A percentile compares a stretch with the other conserved stretches of the same genome.
Evolutionary conservation across 1,140 invertebrate genomes (phyloP).

Genomic region (Carposina sasakii): DNA sequence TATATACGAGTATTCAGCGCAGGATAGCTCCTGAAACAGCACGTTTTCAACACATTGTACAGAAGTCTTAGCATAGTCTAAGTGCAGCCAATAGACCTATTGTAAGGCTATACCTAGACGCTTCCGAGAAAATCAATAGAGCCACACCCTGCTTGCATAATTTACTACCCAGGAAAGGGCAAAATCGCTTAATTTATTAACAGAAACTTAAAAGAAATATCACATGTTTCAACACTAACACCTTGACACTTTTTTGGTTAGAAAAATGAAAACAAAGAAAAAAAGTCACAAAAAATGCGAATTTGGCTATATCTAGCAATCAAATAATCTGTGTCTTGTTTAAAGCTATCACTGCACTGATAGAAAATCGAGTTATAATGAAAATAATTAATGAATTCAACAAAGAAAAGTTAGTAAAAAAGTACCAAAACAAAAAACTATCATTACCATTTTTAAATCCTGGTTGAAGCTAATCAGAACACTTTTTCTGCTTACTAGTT

Average conservation of each 20-base stretch:
- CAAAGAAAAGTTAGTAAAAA: conserved; percentile 63
- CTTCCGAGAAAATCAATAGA: conserved; percentile 72
- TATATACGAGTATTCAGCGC: no score
- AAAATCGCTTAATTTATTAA: no score
- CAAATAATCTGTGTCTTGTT: no score
- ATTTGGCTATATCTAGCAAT: no score
- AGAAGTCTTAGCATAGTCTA: conserved; percentile 36
- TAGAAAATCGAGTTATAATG: no score
- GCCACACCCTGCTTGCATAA: conserved; percentile 72
- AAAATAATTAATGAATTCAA: no score
- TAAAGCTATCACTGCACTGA: no score
- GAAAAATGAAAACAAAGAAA: conserved; percentile 69
- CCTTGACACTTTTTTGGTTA: conserved; percentile 70
- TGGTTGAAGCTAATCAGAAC: conserved; percentile 32
- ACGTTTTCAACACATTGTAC: conserved; percentile 34
- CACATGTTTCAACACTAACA: conserved; percentile 67
- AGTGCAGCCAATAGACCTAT: conserved; percentile 58
- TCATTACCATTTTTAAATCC: conserved; percentile 68
- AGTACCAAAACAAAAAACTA: conserved; percentile 73
- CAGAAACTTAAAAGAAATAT: conserved; percentile 44
- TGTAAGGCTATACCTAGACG: conserved; percentile 65
- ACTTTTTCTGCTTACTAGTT: conserved; percentile 22
- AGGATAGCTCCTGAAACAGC: no score
- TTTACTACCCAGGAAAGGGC: conserved; percentile 40
- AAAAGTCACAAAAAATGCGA: conserved; percentile 47